phyloP scores from a whole-genome alignment of 2,888 invertebrate genomes.

The Augochlorella aurata region DNA sequence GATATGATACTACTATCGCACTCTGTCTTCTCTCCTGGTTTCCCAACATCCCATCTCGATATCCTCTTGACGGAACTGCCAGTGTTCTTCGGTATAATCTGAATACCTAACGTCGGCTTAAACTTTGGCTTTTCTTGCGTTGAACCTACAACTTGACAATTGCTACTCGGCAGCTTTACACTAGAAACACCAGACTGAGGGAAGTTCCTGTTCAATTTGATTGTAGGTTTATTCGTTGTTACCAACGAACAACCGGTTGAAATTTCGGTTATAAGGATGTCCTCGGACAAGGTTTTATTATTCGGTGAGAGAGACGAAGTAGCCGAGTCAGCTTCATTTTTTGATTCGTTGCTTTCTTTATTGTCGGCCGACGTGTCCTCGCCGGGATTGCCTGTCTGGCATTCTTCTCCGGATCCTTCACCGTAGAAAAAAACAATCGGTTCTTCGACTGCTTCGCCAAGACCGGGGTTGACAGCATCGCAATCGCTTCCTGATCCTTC shows the following conservation, averaged over 20 bases:
- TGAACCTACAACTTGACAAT: slow-evolving; percentile 59
- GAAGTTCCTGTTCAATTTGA: slow-evolving; percentile 68
- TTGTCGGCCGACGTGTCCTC: slow-evolving; percentile 74
- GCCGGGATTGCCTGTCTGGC: slow-evolving; percentile 88
- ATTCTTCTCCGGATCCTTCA: slow-evolving; percentile 88
- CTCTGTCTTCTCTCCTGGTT: slow-evolving; percentile 73
- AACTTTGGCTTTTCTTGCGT: slow-evolving; percentile 74
- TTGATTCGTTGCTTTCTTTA: slow-evolving; percentile 76
- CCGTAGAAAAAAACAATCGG: slow-evolving; percentile 87
- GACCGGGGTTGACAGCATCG: slow-evolving; percentile 82
- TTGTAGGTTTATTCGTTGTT: slow-evolving; percentile 63
- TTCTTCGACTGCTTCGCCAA: slow-evolving; percentile 90
- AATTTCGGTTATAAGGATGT: slow-evolving; percentile 69
- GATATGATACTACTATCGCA: slow-evolving; percentile 75
- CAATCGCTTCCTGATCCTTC: slow-evolving; percentile 88
- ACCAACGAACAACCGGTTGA: slow-evolving; percentile 66
- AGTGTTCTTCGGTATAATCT: slow-evolving; percentile 74
- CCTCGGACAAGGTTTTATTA: slow-evolving; percentile 66
- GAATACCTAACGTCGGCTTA: slow-evolving; percentile 79
- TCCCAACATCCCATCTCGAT: slow-evolving; percentile 83
- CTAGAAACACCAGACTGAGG: slow-evolving; percentile 60
- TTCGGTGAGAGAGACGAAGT: slow-evolving; percentile 62
- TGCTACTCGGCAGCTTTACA: slow-evolving; percentile 36
- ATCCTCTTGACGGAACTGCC: slow-evolving; percentile 74
- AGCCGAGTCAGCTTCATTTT: slow-evolving; percentile 70